Conservation (phyloP, 2,797 vertebrate genomes). For the Hyperoplus lanceolatus region DNA sequence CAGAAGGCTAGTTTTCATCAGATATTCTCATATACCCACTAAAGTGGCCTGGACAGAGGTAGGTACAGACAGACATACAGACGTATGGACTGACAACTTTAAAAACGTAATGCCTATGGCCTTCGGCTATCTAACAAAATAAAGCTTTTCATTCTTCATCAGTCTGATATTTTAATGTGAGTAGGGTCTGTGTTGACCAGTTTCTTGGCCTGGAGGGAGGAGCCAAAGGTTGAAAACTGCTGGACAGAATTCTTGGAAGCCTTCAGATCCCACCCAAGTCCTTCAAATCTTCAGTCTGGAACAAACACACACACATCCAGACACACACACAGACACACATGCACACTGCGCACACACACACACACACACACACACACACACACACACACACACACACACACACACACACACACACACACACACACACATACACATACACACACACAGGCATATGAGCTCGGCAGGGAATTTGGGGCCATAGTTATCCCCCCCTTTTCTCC, state of each 20-base stretch:
- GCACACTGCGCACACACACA: conserved; percentile 1
- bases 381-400: conserved; percentile 26
- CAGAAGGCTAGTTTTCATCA: too few relatives aligned
- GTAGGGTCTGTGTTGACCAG: not conserved
- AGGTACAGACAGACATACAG: too few relatives aligned
- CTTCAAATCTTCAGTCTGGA: conserved; percentile 34
- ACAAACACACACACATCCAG: conserved; percentile 29
- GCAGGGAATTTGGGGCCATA: conserved; percentile 52
- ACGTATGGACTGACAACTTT: too few relatives aligned
- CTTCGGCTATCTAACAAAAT: too few relatives aligned
- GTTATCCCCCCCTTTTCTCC: conserved; percentile 10
- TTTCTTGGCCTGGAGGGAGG: conserved; percentile 15
- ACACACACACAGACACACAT: not conserved
- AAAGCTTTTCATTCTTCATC: not conserved
- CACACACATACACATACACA: conserved; percentile 21
- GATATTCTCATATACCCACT: too few relatives aligned
- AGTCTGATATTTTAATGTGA: not conserved
- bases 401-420: conserved; percentile 18
- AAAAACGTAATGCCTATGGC: too few relatives aligned
- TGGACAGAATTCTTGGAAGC: conserved; percentile 62
- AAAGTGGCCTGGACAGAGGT: too few relatives aligned
- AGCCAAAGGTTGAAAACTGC: conserved; percentile 37
- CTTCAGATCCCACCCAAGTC: conserved; percentile 52
- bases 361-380: conserved; percentile 25
- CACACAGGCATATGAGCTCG: conserved; percentile 19